Evolutionary conservation across 2,113 vertebrate genomes (phyloP).

Genomic region (Neolamprologus cancellatus): DNA sequence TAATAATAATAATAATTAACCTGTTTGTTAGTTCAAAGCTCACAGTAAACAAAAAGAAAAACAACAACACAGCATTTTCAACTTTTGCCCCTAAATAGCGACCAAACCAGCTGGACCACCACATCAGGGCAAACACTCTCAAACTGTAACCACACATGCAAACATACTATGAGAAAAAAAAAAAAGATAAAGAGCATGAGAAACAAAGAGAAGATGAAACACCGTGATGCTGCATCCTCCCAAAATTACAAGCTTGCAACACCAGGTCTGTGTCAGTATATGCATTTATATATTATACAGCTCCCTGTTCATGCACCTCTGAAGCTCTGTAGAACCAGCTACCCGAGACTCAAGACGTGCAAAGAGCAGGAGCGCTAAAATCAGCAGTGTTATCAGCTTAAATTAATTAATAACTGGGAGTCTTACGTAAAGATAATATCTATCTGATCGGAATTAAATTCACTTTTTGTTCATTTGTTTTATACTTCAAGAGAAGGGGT

Average conservation of each 20-base stretch:
- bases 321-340: slow-evolving; percentile 43
- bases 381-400: slow-evolving; percentile 42
- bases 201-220: slow-evolving; percentile 14
- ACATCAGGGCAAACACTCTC: slow-evolving; percentile 34
- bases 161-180: slow-evolving; percentile 29
- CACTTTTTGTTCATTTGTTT: not conserved
- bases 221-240: slow-evolving; percentile 9
- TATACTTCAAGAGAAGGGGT: not conserved
- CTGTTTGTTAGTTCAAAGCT: slow-evolving; percentile 68
- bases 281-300: slow-evolving; percentile 14
- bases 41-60: slow-evolving; percentile 56
- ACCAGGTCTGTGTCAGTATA: slow-evolving; percentile 14
- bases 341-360: not conserved
- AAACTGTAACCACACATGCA: slow-evolving; percentile 46
- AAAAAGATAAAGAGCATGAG: not conserved
- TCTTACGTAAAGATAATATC: slow-evolving; percentile 22
- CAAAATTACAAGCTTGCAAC: slow-evolving; percentile 8
- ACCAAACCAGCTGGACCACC: slow-evolving; percentile 53
- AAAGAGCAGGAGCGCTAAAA: slow-evolving; percentile 10
- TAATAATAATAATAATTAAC: slow-evolving; percentile 59
- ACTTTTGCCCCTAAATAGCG: slow-evolving; percentile 1
- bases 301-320: not conserved
- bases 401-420: slow-evolving; percentile 28
- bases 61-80: not conserved
- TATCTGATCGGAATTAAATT: slow-evolving; percentile 11